Conservation (phyloP, 2,888 invertebrate genomes). For the Siphlonurus alternatus region DNA sequence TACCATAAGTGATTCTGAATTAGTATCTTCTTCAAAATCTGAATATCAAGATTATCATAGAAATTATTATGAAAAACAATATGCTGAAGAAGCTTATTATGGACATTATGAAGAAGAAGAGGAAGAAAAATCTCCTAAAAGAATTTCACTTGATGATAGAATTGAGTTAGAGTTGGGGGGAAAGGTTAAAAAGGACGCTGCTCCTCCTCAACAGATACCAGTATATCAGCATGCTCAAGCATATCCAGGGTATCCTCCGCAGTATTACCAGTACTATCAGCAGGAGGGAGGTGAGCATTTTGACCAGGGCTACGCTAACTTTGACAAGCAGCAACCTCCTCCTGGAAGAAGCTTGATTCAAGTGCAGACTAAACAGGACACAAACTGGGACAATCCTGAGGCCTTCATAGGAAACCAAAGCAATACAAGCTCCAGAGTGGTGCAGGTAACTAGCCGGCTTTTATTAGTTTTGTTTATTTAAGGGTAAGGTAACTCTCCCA, state of each 20-base stretch:
- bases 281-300: not conserved
- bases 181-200: slow-evolving; percentile 25
- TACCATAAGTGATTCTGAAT: slow-evolving; percentile 34
- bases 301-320: not conserved
- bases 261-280: not conserved
- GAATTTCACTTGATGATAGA: slow-evolving; percentile 40
- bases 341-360: not conserved
- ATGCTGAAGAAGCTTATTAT: not conserved
- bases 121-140: slow-evolving; percentile 29
- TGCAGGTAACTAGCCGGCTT: slow-evolving; percentile 14
- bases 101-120: not conserved
- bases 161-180: slow-evolving; percentile 40
- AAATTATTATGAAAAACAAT: not conserved
- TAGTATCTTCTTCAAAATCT: slow-evolving; percentile 15
- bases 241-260: not conserved
- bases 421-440: slow-evolving; percentile 15
- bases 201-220: slow-evolving; percentile 12
- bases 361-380: not conserved
- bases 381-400: slow-evolving; percentile 12
- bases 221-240: not conserved
- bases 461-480: slow-evolving; percentile 1
- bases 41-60: not conserved
- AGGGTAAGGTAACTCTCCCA: too few relatives aligned
- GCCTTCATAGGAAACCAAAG: slow-evolving; percentile 10
- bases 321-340: not conserved